phyloP scores from a whole-genome alignment of 2,888 invertebrate species.

The Calephelis perditalis region DNA sequence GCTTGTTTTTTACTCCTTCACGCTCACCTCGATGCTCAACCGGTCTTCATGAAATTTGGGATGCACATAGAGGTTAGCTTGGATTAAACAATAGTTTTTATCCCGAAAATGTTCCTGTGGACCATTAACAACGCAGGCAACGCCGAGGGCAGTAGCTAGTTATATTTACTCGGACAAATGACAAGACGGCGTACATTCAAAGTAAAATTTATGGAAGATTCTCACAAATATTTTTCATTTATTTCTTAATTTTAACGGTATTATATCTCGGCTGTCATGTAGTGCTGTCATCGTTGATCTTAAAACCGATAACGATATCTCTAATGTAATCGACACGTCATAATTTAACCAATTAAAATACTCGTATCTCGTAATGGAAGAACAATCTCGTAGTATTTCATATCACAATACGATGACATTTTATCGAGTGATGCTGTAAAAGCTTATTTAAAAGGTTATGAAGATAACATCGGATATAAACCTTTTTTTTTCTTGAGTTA shows the following conservation, averaged over 20 bases:
- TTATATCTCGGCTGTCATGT: conserved; percentile 8
- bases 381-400: conserved; percentile 23
- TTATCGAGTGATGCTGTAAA: background rate
- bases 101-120: no score
- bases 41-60: no score
- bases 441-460: conserved; percentile 2
- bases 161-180: no score
- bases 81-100: no score
- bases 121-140: no score
- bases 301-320: conserved; percentile 27
- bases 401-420: conserved; percentile 18
- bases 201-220: background rate
- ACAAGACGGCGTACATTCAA: background rate
- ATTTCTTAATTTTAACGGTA: conserved; percentile 7
- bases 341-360: conserved; percentile 36
- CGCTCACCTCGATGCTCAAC: no score
- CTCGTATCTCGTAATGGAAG: conserved; percentile 30
- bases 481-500: no score
- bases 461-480: conserved; percentile 2
- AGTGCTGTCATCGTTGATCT: conserved; percentile 21
- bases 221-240: conserved; percentile 3
- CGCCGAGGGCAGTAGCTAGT: no score
- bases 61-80: no score
- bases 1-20: no score
- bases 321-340: conserved; percentile 33